phyloP scores from a whole-genome alignment of 2,888 invertebrate genomes.

The Mactromeris polynyma region DNA sequence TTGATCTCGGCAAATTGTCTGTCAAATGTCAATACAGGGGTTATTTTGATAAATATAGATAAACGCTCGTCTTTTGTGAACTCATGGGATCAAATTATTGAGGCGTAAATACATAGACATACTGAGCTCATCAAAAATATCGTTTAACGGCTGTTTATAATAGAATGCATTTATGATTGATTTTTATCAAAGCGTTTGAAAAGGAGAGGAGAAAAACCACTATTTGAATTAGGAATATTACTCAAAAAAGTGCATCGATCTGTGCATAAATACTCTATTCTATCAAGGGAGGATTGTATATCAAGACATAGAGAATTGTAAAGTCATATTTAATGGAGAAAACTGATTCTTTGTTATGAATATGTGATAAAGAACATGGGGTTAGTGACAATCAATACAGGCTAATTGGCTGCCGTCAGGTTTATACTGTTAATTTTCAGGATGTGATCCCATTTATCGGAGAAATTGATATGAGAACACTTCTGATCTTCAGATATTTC shows the following conservation, averaged over 20 bases:
- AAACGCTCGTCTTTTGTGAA: slow-evolving; percentile 39
- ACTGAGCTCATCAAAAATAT: slow-evolving; percentile 31
- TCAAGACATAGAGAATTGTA: slow-evolving; percentile 23
- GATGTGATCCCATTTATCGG: slow-evolving; percentile 12
- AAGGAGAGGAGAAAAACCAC: background rate
- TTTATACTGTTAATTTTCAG: slow-evolving; percentile 23
- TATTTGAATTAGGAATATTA: background rate
- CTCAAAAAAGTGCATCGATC: slow-evolving; percentile 8
- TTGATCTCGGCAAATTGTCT: slow-evolving; percentile 54
- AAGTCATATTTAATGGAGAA: slow-evolving; percentile 32
- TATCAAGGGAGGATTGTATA: slow-evolving; percentile 8
- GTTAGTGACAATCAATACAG: slow-evolving; percentile 39
- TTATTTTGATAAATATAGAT: slow-evolving; percentile 57
- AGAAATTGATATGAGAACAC: background rate
- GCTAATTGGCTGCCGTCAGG: slow-evolving; percentile 41
- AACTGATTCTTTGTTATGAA: slow-evolving; percentile 38
- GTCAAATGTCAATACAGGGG: slow-evolving; percentile 59
- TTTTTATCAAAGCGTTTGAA: slow-evolving; percentile 24
- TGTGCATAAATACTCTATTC: background rate
- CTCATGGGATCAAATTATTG: slow-evolving; percentile 38
- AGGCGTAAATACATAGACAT: slow-evolving; percentile 37
- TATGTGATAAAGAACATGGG: slow-evolving; percentile 10
- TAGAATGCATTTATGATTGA: slow-evolving; percentile 29
- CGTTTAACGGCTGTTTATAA: slow-evolving; percentile 18
- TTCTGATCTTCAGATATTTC: slow-evolving; percentile 22